Evolutionary conservation across 2,113 vertebrate genomes (phyloP).

Genomic region (Colius striatus): DNA sequence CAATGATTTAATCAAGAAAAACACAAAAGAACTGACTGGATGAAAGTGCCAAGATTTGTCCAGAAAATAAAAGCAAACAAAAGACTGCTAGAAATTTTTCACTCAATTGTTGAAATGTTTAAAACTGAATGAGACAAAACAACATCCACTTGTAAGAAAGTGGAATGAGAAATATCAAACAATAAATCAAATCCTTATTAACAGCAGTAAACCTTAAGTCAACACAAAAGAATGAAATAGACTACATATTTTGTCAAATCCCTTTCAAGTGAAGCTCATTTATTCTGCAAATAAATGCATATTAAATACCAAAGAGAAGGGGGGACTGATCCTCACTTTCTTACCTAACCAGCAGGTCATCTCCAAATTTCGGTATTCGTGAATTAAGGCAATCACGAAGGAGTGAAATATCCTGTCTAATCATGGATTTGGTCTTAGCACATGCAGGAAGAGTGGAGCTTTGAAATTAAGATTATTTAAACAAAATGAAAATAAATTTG

Average conservation of each 20-base stretch:
- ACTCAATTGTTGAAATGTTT: constrained; percentile 42
- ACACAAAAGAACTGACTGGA: constrained; percentile 69
- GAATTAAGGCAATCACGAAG: constrained; percentile 79
- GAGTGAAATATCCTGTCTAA: constrained; percentile 79
- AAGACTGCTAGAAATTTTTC: constrained; percentile 64
- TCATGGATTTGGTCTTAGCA: constrained; percentile 83
- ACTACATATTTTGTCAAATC: constrained; percentile 47
- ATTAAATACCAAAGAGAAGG: constrained; percentile 2
- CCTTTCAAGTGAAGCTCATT: constrained; percentile 26
- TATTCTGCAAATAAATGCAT: constrained; percentile 26
- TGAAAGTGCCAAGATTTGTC: constrained; percentile 66
- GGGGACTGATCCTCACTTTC: constrained; percentile 43
- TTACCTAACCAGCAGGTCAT: constrained; percentile 87
- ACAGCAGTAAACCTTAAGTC: constrained; percentile 57
- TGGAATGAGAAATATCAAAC: constrained; percentile 67
- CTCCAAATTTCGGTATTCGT: constrained; percentile 83
- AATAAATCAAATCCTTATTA: constrained; percentile 53
- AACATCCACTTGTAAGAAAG: constrained; percentile 65
- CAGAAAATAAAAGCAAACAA: constrained; percentile 74
- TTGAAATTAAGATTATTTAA: constrained; percentile 71
- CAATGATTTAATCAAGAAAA: constrained; percentile 76
- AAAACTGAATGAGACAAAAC: constrained; percentile 63
- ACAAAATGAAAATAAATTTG: constrained; percentile 64
- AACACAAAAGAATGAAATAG: constrained; percentile 70
- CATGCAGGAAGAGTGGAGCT: constrained; percentile 91